Percentiles rank a stretch among this genome's conserved stretches.
These are phyloP conservation scores for Labeo catla DNA, from an alignment of 2,113 vertebrate genomes.

Conservation along the genomic window DNA sequence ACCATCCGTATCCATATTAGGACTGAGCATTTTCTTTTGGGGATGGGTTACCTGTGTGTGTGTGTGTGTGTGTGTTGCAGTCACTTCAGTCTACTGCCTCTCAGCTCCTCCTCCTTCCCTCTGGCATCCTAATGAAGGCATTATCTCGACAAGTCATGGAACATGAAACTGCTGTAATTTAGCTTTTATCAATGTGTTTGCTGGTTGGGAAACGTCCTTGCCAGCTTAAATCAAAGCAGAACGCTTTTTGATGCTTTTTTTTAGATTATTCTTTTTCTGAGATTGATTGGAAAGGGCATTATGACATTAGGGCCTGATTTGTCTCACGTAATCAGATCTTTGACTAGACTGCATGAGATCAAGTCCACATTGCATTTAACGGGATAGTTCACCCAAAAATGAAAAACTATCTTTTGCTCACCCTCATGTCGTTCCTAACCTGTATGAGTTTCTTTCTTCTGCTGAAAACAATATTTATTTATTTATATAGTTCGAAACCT, in stretches of 20 bases:
- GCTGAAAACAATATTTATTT: no score
- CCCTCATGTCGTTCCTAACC: background rate
- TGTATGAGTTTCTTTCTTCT: no score
- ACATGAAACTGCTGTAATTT: slow-evolving; percentile 55
- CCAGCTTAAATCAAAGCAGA: slow-evolving; percentile 40
- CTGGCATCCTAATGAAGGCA: slow-evolving; percentile 52
- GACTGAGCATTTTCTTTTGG: slow-evolving; percentile 7
- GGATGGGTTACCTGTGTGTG: background rate
- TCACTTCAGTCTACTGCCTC: slow-evolving; percentile 23
- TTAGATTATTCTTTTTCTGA: slow-evolving; percentile 17
- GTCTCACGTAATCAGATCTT: background rate
- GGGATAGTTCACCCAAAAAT: background rate
- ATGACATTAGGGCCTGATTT: slow-evolving; percentile 15
- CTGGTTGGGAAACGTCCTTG: slow-evolving; percentile 29
- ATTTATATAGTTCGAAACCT: background rate
- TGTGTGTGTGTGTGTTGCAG: background rate
- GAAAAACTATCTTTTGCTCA: background rate
- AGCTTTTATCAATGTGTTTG: slow-evolving; percentile 57
- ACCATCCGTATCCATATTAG: background rate
- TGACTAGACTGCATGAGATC: background rate
- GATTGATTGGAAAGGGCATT: slow-evolving; percentile 22
- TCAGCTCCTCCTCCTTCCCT: slow-evolving; percentile 37
- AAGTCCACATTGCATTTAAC: background rate
- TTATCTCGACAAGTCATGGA: slow-evolving; percentile 58
- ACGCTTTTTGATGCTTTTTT: slow-evolving; percentile 28